Conservation (phyloP, 2,797 vertebrate genomes). For the Cirrhinus mrigala region DNA sequence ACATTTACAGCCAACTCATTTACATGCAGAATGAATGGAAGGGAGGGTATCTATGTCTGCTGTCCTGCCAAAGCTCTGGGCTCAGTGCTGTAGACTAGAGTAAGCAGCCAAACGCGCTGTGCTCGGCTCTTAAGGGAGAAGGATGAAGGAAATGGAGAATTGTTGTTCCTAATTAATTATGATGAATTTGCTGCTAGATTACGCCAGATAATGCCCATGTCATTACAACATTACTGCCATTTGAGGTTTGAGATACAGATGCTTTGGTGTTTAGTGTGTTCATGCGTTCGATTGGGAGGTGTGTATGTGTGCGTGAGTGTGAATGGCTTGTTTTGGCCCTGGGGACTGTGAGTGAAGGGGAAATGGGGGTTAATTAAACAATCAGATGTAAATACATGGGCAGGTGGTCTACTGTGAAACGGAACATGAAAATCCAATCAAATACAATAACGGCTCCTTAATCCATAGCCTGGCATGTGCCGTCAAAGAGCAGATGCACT, state of each 20-base stretch:
- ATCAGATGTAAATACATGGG: conserved; percentile 70
- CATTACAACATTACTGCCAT: conserved; percentile 74
- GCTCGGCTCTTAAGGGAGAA: conserved; percentile 64
- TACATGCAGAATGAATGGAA: conserved; percentile 35
- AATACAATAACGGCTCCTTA: conserved; percentile 49
- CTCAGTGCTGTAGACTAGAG: conserved; percentile 30
- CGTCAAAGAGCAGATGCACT: conserved; percentile 37
- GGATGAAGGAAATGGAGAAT: conserved; percentile 62
- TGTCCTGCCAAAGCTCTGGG: conserved; percentile 32
- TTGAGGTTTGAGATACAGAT: conserved; percentile 66
- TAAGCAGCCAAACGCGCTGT: conserved; percentile 39
- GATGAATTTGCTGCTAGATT: conserved; percentile 77
- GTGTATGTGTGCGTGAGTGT: conserved; percentile 41
- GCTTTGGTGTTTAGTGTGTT: conserved; percentile 39
- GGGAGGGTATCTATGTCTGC: conserved; percentile 13
- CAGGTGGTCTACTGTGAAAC: conserved; percentile 68
- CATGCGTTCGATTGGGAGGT: not conserved
- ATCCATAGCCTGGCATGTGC: conserved; percentile 37
- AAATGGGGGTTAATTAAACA: conserved; percentile 75
- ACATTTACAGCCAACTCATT: conserved; percentile 41
- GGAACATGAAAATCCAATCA: conserved; percentile 61
- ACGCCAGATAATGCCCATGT: conserved; percentile 77
- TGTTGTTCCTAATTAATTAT: conserved; percentile 77
- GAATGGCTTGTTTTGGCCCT: conserved; percentile 64
- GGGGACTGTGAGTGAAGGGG: conserved; percentile 66